Percentiles rank a stretch among this genome's conserved stretches.
Evolutionary conservation across 2,113 vertebrate genomes (phyloP).

Genomic region (Corvus cornix): DNA sequence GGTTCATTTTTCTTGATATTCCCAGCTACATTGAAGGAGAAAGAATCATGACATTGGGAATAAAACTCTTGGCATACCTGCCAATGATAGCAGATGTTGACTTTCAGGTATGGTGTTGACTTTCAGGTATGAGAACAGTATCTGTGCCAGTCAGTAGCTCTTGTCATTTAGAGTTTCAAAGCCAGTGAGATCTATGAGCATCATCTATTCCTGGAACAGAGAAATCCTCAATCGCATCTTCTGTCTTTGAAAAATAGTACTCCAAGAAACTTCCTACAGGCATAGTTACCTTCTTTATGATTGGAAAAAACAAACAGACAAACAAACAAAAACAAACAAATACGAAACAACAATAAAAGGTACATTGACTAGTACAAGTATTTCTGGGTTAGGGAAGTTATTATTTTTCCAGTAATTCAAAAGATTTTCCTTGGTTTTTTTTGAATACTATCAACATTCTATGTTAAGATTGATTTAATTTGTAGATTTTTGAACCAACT

Average conservation of each 20-base stretch:
- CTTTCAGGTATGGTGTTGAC: not conserved
- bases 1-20: not conserved
- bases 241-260: not conserved
- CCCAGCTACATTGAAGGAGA: not conserved
- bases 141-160: not conserved
- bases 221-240: not conserved
- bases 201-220: not conserved
- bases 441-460: not conserved
- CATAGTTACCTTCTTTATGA: not conserved
- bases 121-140: not conserved
- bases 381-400: not conserved
- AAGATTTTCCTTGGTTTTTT: not conserved
- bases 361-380: not conserved
- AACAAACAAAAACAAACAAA: not conserved
- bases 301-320: not conserved
- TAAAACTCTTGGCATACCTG: not conserved
- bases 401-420: not conserved
- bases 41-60: not conserved
- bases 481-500: not conserved
- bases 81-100: not conserved
- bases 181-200: not conserved
- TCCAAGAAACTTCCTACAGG: not conserved
- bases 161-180: not conserved
- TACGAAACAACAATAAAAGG: not conserved
- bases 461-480: not conserved